phyloP scores from a whole-genome alignment of 1,140 invertebrate genomes.

The Cryptotermes secundus region DNA sequence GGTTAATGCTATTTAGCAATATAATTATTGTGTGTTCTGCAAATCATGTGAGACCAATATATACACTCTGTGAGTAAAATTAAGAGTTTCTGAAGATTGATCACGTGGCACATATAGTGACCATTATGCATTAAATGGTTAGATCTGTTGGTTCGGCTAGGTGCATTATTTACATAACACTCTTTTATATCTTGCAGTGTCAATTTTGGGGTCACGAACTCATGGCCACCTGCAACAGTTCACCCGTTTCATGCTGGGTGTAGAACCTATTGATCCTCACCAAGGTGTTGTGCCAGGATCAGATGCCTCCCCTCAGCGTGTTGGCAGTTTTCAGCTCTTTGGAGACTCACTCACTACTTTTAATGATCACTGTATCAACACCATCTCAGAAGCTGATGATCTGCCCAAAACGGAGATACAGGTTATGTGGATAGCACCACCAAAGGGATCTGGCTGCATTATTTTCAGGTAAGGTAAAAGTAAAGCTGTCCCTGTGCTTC shows the following conservation, averaged over 20 bases:
- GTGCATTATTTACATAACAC: too few relatives aligned
- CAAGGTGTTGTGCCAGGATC: not conserved
- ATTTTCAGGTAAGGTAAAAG: too few relatives aligned
- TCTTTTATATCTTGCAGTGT: slow-evolving; percentile 53
- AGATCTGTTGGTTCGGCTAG: too few relatives aligned
- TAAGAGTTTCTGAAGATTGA: too few relatives aligned
- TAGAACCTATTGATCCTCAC: slow-evolving; percentile 44
- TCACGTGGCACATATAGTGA: too few relatives aligned
- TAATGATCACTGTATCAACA: slow-evolving; percentile 85
- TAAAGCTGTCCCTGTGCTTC: too few relatives aligned
- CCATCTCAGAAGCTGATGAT: slow-evolving; percentile 74
- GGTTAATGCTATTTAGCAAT: too few relatives aligned
- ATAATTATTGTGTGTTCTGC: too few relatives aligned
- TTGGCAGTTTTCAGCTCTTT: slow-evolving; percentile 79
- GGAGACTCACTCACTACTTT: slow-evolving; percentile 75
- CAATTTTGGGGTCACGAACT: slow-evolving; percentile 70
- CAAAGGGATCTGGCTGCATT: slow-evolving; percentile 80
- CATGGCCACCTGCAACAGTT: slow-evolving; percentile 78
- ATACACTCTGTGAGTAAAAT: too few relatives aligned
- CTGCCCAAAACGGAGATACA: slow-evolving; percentile 83
- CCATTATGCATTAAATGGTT: too few relatives aligned
- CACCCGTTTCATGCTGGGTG: slow-evolving; percentile 71
- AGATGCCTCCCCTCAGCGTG: slow-evolving; percentile 49
- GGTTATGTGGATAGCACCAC: slow-evolving; percentile 88
- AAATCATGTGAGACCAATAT: too few relatives aligned